Percentiles rank a stretch among this genome's conserved stretches.
Conservation (phyloP, 2,888 invertebrate genomes). For the Cactoblastis cactorum region DNA sequence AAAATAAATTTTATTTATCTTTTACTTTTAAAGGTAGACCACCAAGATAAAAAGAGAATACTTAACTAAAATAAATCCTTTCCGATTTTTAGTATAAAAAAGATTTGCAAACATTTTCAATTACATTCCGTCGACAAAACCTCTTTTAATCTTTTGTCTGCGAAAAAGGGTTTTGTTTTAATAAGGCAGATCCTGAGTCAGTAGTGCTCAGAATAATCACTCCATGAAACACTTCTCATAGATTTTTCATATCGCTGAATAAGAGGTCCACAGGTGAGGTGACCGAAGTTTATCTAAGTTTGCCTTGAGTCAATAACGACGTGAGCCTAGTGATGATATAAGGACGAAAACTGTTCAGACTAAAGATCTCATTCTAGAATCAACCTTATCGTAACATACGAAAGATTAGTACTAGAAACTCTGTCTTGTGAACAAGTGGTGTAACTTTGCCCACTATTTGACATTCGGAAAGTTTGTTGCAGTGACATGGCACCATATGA, state of each 20-base stretch:
- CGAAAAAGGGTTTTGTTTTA: no score
- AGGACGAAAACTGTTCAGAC: slow-evolving; percentile 29
- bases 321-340: slow-evolving; percentile 38
- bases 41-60: no score
- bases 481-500: slow-evolving; percentile 25
- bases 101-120: no score
- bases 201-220: no score
- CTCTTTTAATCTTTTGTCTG: no score
- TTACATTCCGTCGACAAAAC: no score
- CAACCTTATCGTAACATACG: not conserved
- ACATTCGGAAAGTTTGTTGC: slow-evolving; percentile 36
- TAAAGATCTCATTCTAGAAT: not conserved
- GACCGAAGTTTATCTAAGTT: slow-evolving; percentile 45
- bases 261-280: slow-evolving; percentile 37
- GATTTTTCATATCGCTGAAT: slow-evolving; percentile 24
- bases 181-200: no score
- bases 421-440: slow-evolving; percentile 6
- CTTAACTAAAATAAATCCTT: no score
- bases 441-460: slow-evolving; percentile 24
- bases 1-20: no score
- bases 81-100: no score
- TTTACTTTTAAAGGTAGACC: no score
- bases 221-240: not conserved
- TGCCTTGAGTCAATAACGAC: slow-evolving; percentile 43
- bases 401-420: not conserved